These are phyloP conservation scores for Peromyscus attwateri DNA, from an alignment of 2,797 vertebrate genomes.

Conservation along the genomic window DNA sequence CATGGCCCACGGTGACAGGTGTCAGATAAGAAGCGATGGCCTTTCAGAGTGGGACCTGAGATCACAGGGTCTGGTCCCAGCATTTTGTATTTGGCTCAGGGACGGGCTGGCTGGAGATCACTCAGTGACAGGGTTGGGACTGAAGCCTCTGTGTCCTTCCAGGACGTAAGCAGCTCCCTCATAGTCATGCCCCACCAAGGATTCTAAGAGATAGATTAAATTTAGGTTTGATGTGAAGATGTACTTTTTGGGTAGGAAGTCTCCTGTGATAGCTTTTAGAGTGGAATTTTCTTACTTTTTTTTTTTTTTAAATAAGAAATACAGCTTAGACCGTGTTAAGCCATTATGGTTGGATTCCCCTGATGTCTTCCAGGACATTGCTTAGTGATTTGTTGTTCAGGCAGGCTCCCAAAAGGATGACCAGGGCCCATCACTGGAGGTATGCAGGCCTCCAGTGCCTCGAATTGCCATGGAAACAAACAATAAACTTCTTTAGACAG, in stretches of 20 bases:
- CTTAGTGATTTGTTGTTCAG: conserved; percentile 60
- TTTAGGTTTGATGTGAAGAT: conserved; percentile 6
- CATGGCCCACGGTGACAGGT: neutral
- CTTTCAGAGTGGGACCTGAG: neutral
- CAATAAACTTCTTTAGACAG: neutral
- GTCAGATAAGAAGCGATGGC: neutral
- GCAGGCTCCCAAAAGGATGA: conserved; percentile 55
- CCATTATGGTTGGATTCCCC: conserved; percentile 4
- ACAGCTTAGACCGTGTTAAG: conserved; percentile 41
- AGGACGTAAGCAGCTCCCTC: neutral
- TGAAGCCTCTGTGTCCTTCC: neutral
- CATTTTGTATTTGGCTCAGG: neutral
- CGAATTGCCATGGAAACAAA: neutral
- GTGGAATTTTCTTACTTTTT: neutral
- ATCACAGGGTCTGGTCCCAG: neutral
- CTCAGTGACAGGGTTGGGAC: neutral
- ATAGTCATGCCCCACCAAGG: neutral
- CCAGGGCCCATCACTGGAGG: neutral
- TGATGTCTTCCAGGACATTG: neutral
- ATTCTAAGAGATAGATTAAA: neutral
- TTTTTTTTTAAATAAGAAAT: neutral
- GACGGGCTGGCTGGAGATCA: neutral
- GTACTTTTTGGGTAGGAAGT: neutral
- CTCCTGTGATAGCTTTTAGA: conserved; percentile 16
- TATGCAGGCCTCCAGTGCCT: neutral